phyloP scores from a whole-genome alignment of 2,797 vertebrate genomes.

The Botia kubotai region DNA sequence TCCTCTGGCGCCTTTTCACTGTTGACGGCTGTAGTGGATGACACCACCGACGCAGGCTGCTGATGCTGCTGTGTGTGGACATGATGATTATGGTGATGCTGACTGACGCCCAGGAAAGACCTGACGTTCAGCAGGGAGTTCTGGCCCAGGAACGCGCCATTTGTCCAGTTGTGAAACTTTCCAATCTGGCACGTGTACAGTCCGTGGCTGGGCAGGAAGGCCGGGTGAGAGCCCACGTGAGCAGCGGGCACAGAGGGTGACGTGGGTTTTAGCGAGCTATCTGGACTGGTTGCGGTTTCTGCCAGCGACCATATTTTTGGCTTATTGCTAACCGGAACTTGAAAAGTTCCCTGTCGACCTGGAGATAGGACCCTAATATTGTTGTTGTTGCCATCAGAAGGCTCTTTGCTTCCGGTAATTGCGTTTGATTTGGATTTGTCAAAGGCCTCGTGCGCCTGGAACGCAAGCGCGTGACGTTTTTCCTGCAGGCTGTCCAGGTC shows the following conservation, averaged over 20 bases:
- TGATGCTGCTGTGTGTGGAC: slow-evolving; percentile 80
- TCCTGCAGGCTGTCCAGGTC: slow-evolving; percentile 81
- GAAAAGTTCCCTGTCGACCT: slow-evolving; percentile 82
- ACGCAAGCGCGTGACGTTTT: slow-evolving; percentile 78
- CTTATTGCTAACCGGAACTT: slow-evolving; percentile 89
- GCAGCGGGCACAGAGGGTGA: slow-evolving; percentile 83
- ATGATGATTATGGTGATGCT: slow-evolving; percentile 85
- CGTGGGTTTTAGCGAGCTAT: slow-evolving; percentile 88
- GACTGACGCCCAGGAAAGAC: slow-evolving; percentile 94
- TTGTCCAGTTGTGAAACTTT: slow-evolving; percentile 99
- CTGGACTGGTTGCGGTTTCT: slow-evolving; percentile 95
- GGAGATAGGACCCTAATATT: slow-evolving; percentile 86
- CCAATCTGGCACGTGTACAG: slow-evolving; percentile 98
- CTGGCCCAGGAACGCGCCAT: slow-evolving; percentile 93
- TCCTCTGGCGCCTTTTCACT: slow-evolving; percentile 85
- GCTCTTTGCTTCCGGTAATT: slow-evolving; percentile 84
- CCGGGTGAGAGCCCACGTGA: slow-evolving; percentile 84
- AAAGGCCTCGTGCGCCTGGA: slow-evolving; percentile 84
- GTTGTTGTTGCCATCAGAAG: slow-evolving; percentile 79
- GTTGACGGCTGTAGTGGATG: slow-evolving; percentile 80
- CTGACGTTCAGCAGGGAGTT: slow-evolving; percentile 95
- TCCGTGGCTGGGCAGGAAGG: slow-evolving; percentile 96
- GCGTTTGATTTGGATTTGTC: slow-evolving; percentile 83
- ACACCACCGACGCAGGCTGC: slow-evolving; percentile 80
- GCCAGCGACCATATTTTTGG: slow-evolving; percentile 99